Conservation (phyloP, 2,888 invertebrate species). For the Hermaeophaga mercurialis region DNA sequence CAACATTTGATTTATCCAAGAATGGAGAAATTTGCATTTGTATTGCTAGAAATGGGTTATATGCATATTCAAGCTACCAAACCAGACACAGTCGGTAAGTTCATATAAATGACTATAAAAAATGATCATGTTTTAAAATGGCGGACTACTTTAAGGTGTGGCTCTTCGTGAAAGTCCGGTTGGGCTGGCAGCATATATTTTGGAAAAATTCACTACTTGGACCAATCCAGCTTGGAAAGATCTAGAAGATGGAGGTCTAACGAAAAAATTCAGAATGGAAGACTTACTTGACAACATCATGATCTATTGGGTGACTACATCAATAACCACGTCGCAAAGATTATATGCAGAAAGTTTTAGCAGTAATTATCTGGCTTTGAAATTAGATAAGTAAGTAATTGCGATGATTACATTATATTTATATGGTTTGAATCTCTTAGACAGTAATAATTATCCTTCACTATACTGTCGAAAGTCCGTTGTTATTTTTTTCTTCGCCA, state of each 20-base stretch:
- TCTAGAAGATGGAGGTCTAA: constrained; percentile 69
- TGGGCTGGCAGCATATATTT: constrained; percentile 85
- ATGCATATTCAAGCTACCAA: constrained; percentile 85
- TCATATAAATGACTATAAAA: background rate
- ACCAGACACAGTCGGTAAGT: constrained; percentile 82
- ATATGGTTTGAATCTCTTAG: no score
- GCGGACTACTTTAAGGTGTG: constrained; percentile 64
- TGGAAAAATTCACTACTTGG: constrained; percentile 87
- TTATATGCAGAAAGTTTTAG: constrained; percentile 71
- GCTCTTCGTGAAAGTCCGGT: constrained; percentile 78
- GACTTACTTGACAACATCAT: constrained; percentile 78
- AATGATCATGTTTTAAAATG: no score
- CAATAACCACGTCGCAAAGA: constrained; percentile 75
- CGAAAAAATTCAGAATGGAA: constrained; percentile 70
- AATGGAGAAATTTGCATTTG: constrained; percentile 52
- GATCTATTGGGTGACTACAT: constrained; percentile 79
- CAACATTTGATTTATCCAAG: constrained; percentile 62
- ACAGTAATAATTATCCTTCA: no score
- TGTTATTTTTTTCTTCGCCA: no score
- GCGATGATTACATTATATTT: no score
- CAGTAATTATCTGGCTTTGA: background rate
- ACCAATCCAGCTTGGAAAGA: constrained; percentile 62
- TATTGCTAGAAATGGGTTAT: constrained; percentile 64
- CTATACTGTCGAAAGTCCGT: no score
- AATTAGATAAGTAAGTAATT: constrained; percentile 12